These are phyloP conservation scores for Mythimna ferrago DNA, from an alignment of 2,888 invertebrate genomes.

Conservation along the genomic window DNA sequence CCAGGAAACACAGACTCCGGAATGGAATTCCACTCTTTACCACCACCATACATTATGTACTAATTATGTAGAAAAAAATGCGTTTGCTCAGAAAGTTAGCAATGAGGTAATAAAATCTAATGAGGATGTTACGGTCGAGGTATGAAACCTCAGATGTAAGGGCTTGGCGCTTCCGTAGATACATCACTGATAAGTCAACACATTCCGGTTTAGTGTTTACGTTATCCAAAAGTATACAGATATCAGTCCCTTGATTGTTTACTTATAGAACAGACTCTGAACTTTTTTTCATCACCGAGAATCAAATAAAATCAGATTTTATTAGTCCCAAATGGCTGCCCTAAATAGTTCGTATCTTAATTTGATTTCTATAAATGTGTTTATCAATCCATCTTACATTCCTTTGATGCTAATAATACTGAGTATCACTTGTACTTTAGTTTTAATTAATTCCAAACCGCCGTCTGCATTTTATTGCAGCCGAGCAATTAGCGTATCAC, in stretches of 20 bases:
- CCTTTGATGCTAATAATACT: constrained; percentile 24
- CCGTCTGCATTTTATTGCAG: constrained; percentile 55
- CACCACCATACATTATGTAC: too few species aligned
- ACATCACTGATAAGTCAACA: constrained; percentile 17
- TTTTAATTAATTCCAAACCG: constrained; percentile 42
- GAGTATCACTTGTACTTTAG: constrained; percentile 20
- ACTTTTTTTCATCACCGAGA: constrained; percentile 21
- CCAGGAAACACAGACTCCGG: too few species aligned
- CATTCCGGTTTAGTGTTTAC: constrained; percentile 9
- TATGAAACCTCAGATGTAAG: not conserved
- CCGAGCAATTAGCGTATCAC: constrained; percentile 44
- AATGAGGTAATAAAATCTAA: too few species aligned
- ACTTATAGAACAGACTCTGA: not conserved
- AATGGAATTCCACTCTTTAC: too few species aligned
- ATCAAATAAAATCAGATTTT: constrained; percentile 23
- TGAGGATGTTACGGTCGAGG: not conserved
- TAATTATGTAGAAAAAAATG: not conserved
- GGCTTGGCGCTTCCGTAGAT: constrained; percentile 6
- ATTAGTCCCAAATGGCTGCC: constrained; percentile 11
- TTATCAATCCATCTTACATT: constrained; percentile 20
- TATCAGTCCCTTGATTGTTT: constrained; percentile 18
- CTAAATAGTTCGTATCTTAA: constrained; percentile 12
- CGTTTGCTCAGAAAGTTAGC: not conserved
- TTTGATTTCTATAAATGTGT: constrained; percentile 24
- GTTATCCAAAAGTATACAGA: constrained; percentile 3